Conservation (phyloP, 1,140 invertebrate genomes). For the Odontomachus brunneus region DNA sequence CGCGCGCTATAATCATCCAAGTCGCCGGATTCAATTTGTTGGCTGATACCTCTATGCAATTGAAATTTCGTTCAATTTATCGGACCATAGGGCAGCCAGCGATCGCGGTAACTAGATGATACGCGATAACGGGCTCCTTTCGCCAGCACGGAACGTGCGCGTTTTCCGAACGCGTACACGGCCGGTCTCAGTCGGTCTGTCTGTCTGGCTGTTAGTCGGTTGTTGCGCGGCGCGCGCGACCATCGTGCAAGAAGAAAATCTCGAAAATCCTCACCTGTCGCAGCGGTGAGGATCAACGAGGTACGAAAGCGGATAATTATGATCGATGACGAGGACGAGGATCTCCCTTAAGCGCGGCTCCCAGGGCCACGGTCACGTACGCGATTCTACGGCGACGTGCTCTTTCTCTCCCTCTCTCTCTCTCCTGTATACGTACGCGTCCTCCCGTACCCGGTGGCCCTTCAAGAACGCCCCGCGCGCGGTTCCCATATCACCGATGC, state of each 20-base stretch:
- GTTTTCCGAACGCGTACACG: no score
- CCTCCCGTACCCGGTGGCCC: neutral
- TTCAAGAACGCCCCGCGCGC: constrained; percentile 51
- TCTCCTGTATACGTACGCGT: constrained; percentile 42
- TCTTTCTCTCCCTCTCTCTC: constrained; percentile 59
- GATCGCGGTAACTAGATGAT: neutral
- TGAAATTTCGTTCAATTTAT: no score
- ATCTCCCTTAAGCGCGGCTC: constrained; percentile 37
- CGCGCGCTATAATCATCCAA: no score
- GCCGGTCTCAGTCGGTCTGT: no score
- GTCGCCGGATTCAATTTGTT: no score
- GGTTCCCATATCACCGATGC: constrained; percentile 85
- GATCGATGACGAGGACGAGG: constrained; percentile 76
- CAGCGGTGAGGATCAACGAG: constrained; percentile 45
- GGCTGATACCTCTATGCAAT: no score
- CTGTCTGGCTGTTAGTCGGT: no score
- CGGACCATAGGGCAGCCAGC: no score
- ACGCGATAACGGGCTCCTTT: neutral
- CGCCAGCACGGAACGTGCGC: no score
- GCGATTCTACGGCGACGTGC: constrained; percentile 68
- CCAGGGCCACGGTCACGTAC: constrained; percentile 49
- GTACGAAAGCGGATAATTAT: constrained; percentile 79
- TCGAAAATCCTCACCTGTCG: constrained; percentile 62
- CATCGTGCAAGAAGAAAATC: constrained; percentile 43
- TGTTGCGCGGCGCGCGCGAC: no score